Conservation (phyloP, 1,140 invertebrate genomes). For the Carposina sasakii region DNA sequence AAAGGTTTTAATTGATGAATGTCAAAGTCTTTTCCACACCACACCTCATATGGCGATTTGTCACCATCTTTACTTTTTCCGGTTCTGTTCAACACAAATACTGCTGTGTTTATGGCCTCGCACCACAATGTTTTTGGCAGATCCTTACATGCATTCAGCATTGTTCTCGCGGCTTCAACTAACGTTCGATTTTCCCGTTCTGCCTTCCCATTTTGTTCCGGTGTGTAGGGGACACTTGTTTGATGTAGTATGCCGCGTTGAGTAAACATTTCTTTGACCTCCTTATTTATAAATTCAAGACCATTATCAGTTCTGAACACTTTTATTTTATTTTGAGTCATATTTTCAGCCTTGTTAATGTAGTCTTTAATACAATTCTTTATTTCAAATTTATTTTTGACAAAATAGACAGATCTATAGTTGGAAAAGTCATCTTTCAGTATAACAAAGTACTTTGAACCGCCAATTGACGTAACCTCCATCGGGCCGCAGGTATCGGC, state of each 20-base stretch:
- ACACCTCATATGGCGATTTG: background rate
- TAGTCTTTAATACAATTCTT: constrained; percentile 4
- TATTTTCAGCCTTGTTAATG: constrained; percentile 20
- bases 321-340: constrained; percentile 35
- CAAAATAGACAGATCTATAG: constrained; percentile 28
- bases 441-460: constrained; percentile 23
- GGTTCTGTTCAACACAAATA: background rate
- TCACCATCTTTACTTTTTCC: background rate
- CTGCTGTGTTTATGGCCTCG: background rate
- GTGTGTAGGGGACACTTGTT: background rate
- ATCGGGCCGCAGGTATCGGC: constrained; percentile 30
- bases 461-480: constrained; percentile 25
- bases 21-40: background rate
- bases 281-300: constrained; percentile 39
- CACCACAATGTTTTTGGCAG: background rate
- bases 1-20: background rate
- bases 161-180: background rate
- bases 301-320: constrained; percentile 49
- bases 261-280: constrained; percentile 26
- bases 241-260: background rate
- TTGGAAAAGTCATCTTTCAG: constrained; percentile 30
- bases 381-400: constrained; percentile 20
- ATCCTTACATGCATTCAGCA: background rate
- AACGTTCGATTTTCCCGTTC: constrained; percentile 1
- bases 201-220: background rate